phyloP scores from a whole-genome alignment of 2,888 invertebrate genomes.

The Dryocosmus kuriphilus region DNA sequence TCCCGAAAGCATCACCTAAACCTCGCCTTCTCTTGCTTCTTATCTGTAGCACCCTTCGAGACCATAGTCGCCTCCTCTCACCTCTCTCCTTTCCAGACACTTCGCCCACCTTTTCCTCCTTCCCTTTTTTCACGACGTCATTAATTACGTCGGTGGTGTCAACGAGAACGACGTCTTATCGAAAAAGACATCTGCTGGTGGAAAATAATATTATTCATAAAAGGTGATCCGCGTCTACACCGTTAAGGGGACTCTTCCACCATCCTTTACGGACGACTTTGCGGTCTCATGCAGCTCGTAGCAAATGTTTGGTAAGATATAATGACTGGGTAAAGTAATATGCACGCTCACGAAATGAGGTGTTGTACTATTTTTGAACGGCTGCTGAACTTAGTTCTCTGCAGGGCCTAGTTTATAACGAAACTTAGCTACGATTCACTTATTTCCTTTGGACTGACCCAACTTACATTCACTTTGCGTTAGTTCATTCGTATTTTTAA shows the following conservation, averaged over 20 bases:
- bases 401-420: not conserved
- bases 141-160: constrained; percentile 73
- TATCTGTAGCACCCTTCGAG: constrained; percentile 34
- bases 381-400: not conserved
- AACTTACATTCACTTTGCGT: too few species aligned
- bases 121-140: constrained; percentile 65
- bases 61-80: constrained; percentile 31
- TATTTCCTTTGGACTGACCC: too few species aligned
- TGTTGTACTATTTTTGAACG: not conserved
- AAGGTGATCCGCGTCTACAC: constrained; percentile 64
- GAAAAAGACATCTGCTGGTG: constrained; percentile 75
- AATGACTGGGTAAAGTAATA: not conserved
- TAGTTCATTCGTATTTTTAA: too few species aligned
- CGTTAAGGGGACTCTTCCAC: not conserved
- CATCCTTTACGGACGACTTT: not conserved
- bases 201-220: constrained; percentile 78
- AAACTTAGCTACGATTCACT: not conserved
- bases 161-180: constrained; percentile 72
- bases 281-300: not conserved
- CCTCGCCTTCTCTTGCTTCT: constrained; percentile 43
- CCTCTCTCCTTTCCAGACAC: constrained; percentile 50
- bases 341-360: not conserved
- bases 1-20: constrained; percentile 33
- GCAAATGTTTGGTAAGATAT: not conserved
- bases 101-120: constrained; percentile 48